Evolutionary conservation across 2,113 vertebrate genomes (phyloP).

Genomic region (Andinoacara biseriatus): DNA sequence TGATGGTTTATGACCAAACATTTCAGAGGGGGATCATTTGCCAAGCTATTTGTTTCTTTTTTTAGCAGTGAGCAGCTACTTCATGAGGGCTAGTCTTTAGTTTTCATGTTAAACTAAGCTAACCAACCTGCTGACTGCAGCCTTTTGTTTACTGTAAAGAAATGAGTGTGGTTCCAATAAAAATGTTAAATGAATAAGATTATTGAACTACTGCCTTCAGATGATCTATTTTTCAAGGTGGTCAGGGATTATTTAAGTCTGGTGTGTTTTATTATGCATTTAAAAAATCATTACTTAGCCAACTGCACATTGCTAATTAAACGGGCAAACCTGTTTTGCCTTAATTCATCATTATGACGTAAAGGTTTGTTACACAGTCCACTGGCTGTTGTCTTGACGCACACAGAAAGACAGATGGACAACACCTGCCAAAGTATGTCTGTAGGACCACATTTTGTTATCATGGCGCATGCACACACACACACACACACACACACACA

Average conservation of each 20-base stretch:
- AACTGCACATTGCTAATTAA: background rate
- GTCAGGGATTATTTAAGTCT: background rate
- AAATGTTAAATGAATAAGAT: background rate
- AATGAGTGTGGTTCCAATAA: background rate
- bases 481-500: background rate
- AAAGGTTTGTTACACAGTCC: background rate
- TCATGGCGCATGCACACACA: background rate
- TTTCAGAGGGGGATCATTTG: background rate
- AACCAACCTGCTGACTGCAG: background rate
- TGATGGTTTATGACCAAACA: background rate
- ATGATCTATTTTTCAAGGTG: background rate
- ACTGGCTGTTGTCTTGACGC: background rate
- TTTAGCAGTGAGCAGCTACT: background rate
- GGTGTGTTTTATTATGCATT: background rate
- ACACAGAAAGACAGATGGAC: background rate
- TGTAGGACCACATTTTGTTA: background rate
- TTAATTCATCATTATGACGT: conserved; percentile 1
- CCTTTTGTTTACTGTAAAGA: background rate
- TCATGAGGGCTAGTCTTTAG: background rate
- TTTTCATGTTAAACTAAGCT: background rate
- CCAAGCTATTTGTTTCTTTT: background rate
- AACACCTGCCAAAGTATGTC: background rate
- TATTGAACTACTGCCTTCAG: background rate
- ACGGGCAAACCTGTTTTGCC: background rate
- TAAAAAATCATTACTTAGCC: background rate